These are phyloP conservation scores for Macrobrachium rosenbergii DNA, from an alignment of 1,140 invertebrate genomes.

Conservation along the genomic window DNA sequence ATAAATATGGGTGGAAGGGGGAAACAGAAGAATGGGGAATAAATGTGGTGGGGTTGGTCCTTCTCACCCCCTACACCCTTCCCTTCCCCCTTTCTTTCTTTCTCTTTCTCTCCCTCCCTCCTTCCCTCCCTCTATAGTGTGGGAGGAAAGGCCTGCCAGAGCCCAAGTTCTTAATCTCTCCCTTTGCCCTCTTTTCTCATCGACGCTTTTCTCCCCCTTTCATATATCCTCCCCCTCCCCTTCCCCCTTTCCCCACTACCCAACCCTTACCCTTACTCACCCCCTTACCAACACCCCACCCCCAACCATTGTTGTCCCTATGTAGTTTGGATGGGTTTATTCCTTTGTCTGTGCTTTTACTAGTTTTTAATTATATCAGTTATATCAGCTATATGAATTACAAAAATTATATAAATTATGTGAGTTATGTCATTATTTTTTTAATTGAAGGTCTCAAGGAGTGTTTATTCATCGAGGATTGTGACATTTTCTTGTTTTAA, in stretches of 20 bases:
- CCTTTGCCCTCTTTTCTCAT: constrained; percentile 15
- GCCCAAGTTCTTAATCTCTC: not conserved
- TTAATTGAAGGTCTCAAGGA: no score
- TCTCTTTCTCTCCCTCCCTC: not conserved
- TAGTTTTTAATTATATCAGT: not conserved
- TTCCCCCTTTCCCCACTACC: not conserved
- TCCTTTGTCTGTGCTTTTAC: not conserved
- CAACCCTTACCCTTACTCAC: no score
- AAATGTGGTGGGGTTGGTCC: constrained; percentile 32
- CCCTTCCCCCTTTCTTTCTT: not conserved
- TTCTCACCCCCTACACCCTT: not conserved
- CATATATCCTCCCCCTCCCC: not conserved
- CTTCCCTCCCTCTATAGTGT: not conserved
- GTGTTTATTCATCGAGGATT: no score
- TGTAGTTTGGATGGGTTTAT: constrained; percentile 24
- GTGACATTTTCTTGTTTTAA: no score
- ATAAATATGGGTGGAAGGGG: constrained; percentile 11
- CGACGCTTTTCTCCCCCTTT: constrained; percentile 23
- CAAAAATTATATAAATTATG: no score
- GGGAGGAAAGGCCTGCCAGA: not conserved
- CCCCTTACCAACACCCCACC: not conserved
- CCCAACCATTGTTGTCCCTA: not conserved
- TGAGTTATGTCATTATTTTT: no score
- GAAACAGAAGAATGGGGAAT: constrained; percentile 44
- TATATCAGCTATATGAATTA: no score